Evolutionary conservation across 2,113 vertebrate species (phyloP).

Genomic region (Oriolus oriolus): DNA sequence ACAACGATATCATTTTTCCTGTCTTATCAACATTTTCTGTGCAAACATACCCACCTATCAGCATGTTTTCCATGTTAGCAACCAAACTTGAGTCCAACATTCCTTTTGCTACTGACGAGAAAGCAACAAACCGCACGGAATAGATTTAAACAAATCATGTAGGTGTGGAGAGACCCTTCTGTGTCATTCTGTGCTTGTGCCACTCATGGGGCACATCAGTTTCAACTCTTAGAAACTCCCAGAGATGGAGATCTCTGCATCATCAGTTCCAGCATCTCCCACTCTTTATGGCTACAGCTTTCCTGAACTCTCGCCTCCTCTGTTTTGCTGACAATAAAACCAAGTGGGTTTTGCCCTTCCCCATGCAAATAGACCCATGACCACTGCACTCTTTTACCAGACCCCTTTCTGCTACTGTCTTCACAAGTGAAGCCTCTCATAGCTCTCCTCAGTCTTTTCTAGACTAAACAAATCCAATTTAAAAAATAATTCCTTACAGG

Average conservation of each 20-base stretch:
- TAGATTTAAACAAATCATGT: not conserved
- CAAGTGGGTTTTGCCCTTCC: not conserved
- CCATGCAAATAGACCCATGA: not conserved
- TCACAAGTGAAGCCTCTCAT: not conserved
- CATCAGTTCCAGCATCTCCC: not conserved
- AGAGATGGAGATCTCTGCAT: not conserved
- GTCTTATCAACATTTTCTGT: constrained; percentile 18
- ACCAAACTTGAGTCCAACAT: not conserved
- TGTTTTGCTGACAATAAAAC: not conserved
- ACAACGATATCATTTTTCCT: not conserved
- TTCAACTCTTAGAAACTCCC: not conserved
- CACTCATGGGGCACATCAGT: not conserved
- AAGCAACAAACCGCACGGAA: not conserved
- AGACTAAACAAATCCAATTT: not conserved
- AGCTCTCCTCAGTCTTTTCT: not conserved
- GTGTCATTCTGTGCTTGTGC: not conserved
- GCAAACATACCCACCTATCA: not conserved
- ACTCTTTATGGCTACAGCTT: not conserved
- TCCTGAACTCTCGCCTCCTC: not conserved
- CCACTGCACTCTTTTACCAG: not conserved
- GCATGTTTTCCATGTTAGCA: not conserved
- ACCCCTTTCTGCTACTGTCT: not conserved
- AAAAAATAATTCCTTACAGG: not conserved
- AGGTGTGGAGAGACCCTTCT: not conserved
- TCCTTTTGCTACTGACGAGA: not conserved